Conservation (phyloP, 1,140 invertebrate genomes). For the Orussus abietinus region DNA sequence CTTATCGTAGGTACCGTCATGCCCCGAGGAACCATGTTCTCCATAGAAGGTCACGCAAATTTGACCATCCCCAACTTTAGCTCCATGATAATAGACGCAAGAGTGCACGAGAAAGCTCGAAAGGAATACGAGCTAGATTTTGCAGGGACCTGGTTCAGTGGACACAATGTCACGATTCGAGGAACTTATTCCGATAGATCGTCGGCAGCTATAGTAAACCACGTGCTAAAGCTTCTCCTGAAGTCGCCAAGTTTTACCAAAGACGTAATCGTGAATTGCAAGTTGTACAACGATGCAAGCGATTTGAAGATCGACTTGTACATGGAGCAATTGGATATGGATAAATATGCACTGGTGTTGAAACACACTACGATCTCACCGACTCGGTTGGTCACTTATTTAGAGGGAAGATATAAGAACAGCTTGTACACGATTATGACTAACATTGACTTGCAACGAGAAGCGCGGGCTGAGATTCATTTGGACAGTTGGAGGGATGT, state of each 20-base stretch:
- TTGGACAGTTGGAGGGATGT: conserved; percentile 73
- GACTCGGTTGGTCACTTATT: conserved; percentile 59
- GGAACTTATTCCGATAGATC: conserved; percentile 71
- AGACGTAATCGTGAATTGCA: conserved; percentile 60
- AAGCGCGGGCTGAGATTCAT: conserved; percentile 61
- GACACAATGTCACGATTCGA: conserved; percentile 64
- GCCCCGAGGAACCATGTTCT: conserved; percentile 55
- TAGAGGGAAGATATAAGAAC: conserved; percentile 62
- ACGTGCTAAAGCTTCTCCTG: conserved; percentile 65
- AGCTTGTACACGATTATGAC: conserved; percentile 61
- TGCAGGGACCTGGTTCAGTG: conserved; percentile 73
- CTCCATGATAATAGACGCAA: conserved; percentile 55
- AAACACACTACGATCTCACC: conserved; percentile 57
- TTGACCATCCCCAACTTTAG: conserved; percentile 61
- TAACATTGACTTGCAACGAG: conserved; percentile 51
- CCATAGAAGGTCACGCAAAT: conserved; percentile 59
- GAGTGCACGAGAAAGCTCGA: conserved; percentile 56
- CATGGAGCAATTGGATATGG: conserved; percentile 59
- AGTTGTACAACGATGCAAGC: conserved; percentile 59
- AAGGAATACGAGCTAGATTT: conserved; percentile 64
- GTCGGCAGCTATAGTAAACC: conserved; percentile 56
- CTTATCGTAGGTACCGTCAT: conserved; percentile 52
- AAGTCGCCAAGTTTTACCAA: conserved; percentile 65
- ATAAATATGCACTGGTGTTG: conserved; percentile 60
- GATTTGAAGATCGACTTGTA: conserved; percentile 56